phyloP scores from a whole-genome alignment of 2,888 invertebrate species.

The Anorthoa munda region DNA sequence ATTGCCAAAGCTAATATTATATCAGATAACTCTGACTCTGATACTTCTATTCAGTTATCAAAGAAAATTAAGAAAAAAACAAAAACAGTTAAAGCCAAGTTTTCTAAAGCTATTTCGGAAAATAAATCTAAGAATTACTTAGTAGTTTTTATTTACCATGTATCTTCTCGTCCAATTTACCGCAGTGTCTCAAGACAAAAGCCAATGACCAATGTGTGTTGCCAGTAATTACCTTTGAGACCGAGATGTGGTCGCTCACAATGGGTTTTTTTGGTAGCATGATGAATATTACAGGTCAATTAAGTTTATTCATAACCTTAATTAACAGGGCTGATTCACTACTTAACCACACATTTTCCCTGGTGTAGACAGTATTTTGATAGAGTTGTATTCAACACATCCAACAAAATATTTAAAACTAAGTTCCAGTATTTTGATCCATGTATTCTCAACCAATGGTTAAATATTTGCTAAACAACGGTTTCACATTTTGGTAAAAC shows the following conservation, averaged over 20 bases:
- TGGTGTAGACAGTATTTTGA: no score
- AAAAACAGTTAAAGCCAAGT: constrained; percentile 80
- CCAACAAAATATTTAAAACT: neutral
- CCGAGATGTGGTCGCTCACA: no score
- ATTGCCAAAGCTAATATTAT: constrained; percentile 74
- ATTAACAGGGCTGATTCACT: neutral
- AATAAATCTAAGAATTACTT: constrained; percentile 77
- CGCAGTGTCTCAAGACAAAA: no score
- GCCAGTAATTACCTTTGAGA: no score
- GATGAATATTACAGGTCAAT: neutral
- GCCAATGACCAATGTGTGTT: no score
- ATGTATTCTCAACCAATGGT: no score
- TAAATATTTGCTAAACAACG: no score
- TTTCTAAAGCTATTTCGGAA: constrained; percentile 78
- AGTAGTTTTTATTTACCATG: constrained; percentile 17
- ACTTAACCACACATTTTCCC: constrained; percentile 1
- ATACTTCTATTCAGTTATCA: constrained; percentile 83
- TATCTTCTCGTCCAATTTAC: no score
- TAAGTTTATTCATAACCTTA: neutral
- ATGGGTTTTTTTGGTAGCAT: neutral
- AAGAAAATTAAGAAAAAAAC: constrained; percentile 88
- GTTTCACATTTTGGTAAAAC: no score
- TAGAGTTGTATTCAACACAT: neutral
- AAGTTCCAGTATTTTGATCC: no score
- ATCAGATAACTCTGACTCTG: constrained; percentile 86